Base-by-base conservation (phyloP, 2,797 vertebrate species). In the Strix occidentalis region DNA sequence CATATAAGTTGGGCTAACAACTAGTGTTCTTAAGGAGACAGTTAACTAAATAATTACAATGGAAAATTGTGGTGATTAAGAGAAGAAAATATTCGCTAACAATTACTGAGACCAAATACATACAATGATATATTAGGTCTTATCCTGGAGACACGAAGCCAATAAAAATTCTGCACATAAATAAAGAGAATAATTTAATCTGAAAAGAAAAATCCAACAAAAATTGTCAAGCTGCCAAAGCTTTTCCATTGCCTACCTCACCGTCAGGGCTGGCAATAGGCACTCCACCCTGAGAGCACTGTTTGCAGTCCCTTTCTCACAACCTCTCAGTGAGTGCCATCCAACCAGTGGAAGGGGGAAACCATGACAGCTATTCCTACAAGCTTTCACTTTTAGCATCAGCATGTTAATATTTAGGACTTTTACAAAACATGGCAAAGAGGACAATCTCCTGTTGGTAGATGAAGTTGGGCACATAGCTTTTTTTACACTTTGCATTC, bases 251-350 rank as follows among this genome's bases (percentile, higher is more conserved):
- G 41, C 65, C 64, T 46, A 46, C 45, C 19, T 46, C 45, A 46
- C 45, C 45, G 5, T 46, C 18, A 46, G 45, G 10, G 19, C 45
- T 93, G 53, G 45, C 11, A 46, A 23, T 11, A 51, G 26, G 8
- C 12, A 23, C 15, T 28, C 9, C 33, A 56, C 28, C 5, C 31
- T 41, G 13, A 56, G 23, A 61, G 15, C 7, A 31, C n/a, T 6
- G 8, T 64, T 81, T 81, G 45, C 24, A 75, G 13, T n/a, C 24
- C 37, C 19, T 84, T 76, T 75, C 72, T 64, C 24, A 24, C 19
- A 81, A 14, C 24, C 12, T 41, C n/a, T 60, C 45, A 25, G 3
- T 0, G 0, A n/a, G 15, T 10, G 9, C 35, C 16, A 12, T 25
- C 14, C 15, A 74, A 10, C 3, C 21, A 7, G 7, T 9, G 11